These are phyloP conservation scores for Oligia latruncula DNA, from an alignment of 2,888 invertebrate genomes.

Conservation along the genomic window DNA sequence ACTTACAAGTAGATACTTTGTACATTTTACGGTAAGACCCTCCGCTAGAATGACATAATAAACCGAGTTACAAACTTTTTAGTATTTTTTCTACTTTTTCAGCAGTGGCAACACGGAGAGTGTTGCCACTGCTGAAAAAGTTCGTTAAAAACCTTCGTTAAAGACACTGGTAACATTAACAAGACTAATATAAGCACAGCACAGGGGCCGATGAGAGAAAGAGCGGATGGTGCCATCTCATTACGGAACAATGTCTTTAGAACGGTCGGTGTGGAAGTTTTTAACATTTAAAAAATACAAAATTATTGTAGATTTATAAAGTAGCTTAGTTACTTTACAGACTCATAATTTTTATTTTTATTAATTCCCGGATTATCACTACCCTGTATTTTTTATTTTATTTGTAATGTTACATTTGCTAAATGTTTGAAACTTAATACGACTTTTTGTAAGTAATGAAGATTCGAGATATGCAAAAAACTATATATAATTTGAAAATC, in stretches of 20 bases:
- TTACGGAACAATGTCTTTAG: not conserved
- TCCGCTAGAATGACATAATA: slow-evolving; percentile 20
- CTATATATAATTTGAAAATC: slow-evolving; percentile 29
- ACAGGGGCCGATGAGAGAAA: not conserved
- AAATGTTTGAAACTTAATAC: not conserved
- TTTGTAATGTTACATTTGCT: slow-evolving; percentile 4
- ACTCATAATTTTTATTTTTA: not conserved
- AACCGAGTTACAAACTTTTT: not conserved
- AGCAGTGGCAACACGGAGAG: slow-evolving; percentile 8
- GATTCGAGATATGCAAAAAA: not conserved
- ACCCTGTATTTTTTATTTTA: not conserved
- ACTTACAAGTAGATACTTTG: slow-evolving; percentile 53
- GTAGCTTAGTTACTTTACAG: not conserved
- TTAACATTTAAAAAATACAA: not conserved
- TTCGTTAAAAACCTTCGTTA: too few species aligned
- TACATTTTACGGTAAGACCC: slow-evolving; percentile 52
- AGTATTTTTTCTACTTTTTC: not conserved
- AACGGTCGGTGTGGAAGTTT: not conserved
- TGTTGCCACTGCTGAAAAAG: too few species aligned
- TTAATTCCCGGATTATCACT: not conserved
- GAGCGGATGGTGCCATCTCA: not conserved
- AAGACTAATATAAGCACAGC: not conserved
- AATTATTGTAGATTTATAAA: not conserved
- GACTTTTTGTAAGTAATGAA: not conserved
- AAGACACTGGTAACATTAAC: slow-evolving; percentile 2